Base-by-base conservation (phyloP, 2,113 vertebrate species). In the Pachycephala philippinensis region DNA sequence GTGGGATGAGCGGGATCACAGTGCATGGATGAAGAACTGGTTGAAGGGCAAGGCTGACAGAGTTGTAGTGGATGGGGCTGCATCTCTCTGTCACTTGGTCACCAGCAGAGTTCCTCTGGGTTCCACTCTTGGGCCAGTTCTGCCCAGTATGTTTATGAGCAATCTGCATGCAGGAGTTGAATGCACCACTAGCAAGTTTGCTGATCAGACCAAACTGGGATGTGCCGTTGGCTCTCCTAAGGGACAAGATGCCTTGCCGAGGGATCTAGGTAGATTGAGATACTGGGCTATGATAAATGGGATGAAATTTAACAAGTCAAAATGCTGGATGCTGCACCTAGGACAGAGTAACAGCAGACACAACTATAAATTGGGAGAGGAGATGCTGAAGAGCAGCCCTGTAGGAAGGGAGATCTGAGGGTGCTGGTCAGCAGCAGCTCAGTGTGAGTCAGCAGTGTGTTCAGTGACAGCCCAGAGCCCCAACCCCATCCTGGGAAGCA, bases 81-180 rank as follows among this genome's bases (percentile, higher is more conserved):
- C 30, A 4, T 14, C 37, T 63, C 26, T 47, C 40, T 27, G 66
- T 22, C 2, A 4, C 39, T 22, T 0, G 0, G n/a, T 5, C 68
- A n/a, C 19, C 45, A 60, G 69, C 60, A 44, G 33, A 15, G 28
- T 3, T 60, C 53, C 33, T 68, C 12, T 21, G 31, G 5, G 5
- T 6, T 49, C 20, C 14, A 2, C 30, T 37, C 44, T 14, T 15
- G 12, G 44, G 17, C 10, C 27, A 24, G 14, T 22, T 6, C 42
- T 68, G 30, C 42, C 27, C 27, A 21, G 18, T 4, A 1, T 5
- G 4, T 44, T 21, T 23, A 44, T 13, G 45, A 60, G 14, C 3
- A 1, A 6, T 13, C 17, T 66, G 33, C 28, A 21, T 61, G 28
- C 13, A 53, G 61, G 50, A 42, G 8, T 7, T 42, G 30, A 64